Conservation (phyloP, 2,888 invertebrate genomes). For the Panorpa germanica region DNA sequence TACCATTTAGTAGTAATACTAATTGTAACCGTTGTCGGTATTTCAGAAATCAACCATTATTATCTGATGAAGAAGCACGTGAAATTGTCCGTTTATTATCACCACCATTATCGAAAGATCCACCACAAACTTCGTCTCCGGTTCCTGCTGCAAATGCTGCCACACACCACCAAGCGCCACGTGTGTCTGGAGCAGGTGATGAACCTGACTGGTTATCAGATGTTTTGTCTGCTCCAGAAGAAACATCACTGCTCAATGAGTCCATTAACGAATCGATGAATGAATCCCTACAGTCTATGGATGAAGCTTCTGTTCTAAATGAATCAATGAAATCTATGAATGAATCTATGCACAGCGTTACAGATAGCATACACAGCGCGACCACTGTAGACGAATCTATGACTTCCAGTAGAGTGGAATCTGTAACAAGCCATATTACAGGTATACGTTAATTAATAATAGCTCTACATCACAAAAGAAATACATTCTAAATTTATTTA, state of each 20-base stretch:
- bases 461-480: slow-evolving; percentile 11
- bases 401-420: slow-evolving; percentile 21
- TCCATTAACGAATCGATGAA: slow-evolving; percentile 9
- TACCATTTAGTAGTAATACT: slow-evolving; percentile 9
- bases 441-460: slow-evolving; percentile 10
- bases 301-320: slow-evolving; percentile 19
- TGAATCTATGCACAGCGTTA: slow-evolving; percentile 21
- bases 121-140: slow-evolving; percentile 19
- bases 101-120: slow-evolving; percentile 18
- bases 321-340: slow-evolving; percentile 24
- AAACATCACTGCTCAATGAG: slow-evolving; percentile 13
- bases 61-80: slow-evolving; percentile 80
- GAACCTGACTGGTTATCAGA: slow-evolving; percentile 36
- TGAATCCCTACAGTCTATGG: too few relatives aligned
- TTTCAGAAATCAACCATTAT: slow-evolving; percentile 55
- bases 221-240: slow-evolving; percentile 32
- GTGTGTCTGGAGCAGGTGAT: slow-evolving; percentile 21
- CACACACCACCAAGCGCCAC: slow-evolving; percentile 10
- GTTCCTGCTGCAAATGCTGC: slow-evolving; percentile 20
- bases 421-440: slow-evolving; percentile 11
- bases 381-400: slow-evolving; percentile 25
- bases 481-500: slow-evolving; percentile 5
- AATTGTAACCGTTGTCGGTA: slow-evolving; percentile 11
- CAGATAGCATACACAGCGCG: slow-evolving; percentile 19
- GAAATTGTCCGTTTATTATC: slow-evolving; percentile 69